These are phyloP conservation scores for Drosophila mulleri DNA, from an alignment of 2,888 invertebrate genomes.

Conservation along the genomic window DNA sequence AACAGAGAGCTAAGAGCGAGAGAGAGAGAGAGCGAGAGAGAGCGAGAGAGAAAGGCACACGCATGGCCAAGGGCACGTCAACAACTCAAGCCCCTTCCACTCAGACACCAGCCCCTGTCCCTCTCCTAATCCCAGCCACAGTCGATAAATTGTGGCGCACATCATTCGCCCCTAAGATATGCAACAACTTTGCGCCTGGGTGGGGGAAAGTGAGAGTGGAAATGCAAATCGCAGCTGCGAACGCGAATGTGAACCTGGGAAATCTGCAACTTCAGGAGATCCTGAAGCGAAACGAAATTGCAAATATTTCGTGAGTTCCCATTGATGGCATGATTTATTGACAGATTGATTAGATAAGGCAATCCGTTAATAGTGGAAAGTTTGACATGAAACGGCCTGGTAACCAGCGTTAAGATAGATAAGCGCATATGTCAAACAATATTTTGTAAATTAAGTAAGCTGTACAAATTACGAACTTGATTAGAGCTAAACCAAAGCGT, in stretches of 20 bases:
- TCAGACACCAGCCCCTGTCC: background rate
- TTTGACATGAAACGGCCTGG: slow-evolving; percentile 16
- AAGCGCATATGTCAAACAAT: background rate
- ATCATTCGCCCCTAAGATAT: slow-evolving; percentile 31
- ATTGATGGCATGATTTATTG: slow-evolving; percentile 3
- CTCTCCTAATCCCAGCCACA: too few relatives aligned
- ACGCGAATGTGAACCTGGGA: background rate
- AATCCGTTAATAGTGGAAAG: slow-evolving; percentile 1
- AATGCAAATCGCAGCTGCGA: slow-evolving; percentile 5
- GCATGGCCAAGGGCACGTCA: slow-evolving; percentile 59
- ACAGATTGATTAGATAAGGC: slow-evolving; percentile 25
- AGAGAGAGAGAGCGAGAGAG: background rate
- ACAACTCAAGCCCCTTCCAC: slow-evolving; percentile 1
- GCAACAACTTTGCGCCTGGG: slow-evolving; percentile 22
- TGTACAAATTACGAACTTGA: background rate
- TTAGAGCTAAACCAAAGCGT: background rate
- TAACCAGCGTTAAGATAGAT: slow-evolving; percentile 12
- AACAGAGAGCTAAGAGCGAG: slow-evolving; percentile 16
- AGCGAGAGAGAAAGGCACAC: background rate
- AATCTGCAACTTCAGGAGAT: background rate
- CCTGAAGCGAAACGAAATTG: background rate
- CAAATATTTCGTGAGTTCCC: background rate
- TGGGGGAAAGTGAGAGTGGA: slow-evolving; percentile 7
- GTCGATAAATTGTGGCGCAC: slow-evolving; percentile 17
- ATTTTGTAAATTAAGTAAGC: background rate